Evolutionary conservation across 2,797 vertebrate genomes (phyloP).

Genomic region (Aeoliscus strigatus): DNA sequence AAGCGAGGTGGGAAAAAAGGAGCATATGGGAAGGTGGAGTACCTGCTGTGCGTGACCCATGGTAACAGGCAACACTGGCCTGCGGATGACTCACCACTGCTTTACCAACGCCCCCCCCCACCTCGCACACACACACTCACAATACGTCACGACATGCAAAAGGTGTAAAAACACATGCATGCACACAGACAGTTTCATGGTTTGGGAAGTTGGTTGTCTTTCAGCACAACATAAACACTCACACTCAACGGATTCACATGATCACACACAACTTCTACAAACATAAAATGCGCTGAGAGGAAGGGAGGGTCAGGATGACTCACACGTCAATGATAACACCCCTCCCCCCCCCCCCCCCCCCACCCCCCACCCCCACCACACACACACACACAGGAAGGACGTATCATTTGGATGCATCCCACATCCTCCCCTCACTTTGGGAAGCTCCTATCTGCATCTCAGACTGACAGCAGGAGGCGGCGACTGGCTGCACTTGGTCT

Average conservation of each 20-base stretch:
- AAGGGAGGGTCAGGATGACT: slow-evolving; percentile 65
- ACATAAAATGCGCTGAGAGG: slow-evolving; percentile 33
- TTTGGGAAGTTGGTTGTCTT: slow-evolving; percentile 6
- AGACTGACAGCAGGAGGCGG: slow-evolving; percentile 47
- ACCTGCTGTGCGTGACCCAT: slow-evolving; percentile 70
- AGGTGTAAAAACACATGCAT: slow-evolving; percentile 10
- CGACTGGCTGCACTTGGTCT: slow-evolving; percentile 30
- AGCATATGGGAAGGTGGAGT: slow-evolving; percentile 50
- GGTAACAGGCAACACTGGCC: slow-evolving; percentile 60
- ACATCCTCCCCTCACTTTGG: slow-evolving; percentile 62
- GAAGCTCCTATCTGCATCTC: slow-evolving; percentile 58
- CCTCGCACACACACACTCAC: slow-evolving; percentile 3
- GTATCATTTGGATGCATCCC: slow-evolving; percentile 63
- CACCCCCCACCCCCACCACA: too few relatives aligned
- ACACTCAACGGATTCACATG: not conserved
- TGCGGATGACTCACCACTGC: slow-evolving; percentile 68
- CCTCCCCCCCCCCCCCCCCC: slow-evolving; percentile 35
- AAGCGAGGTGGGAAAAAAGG: slow-evolving; percentile 31
- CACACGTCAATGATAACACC: slow-evolving; percentile 65
- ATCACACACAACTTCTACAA: not conserved
- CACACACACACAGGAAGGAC: slow-evolving; percentile 31
- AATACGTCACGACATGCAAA: slow-evolving; percentile 1
- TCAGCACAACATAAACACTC: slow-evolving; percentile 10
- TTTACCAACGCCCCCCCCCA: slow-evolving; percentile 47
- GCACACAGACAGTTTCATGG: not conserved